A percentile compares a stretch with the other conserved stretches of the same genome.
Evolutionary conservation across 2,113 vertebrate species (phyloP).

Genomic region (Chrysochloris asiatica): DNA sequence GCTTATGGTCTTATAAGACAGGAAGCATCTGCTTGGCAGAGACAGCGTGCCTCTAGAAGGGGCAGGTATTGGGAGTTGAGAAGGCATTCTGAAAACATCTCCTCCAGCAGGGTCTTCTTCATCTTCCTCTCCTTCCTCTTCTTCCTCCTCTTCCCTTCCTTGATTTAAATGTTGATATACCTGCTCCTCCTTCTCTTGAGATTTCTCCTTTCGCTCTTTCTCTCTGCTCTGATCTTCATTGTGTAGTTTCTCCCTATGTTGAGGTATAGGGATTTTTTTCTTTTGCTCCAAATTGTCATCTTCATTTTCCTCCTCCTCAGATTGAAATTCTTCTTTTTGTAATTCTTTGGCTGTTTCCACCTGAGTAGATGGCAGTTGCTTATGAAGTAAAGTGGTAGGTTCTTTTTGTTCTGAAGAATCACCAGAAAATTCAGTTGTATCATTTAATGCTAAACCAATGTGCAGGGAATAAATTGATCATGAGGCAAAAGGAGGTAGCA

Average conservation of each 20-base stretch:
- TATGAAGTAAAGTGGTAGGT: conserved; percentile 10
- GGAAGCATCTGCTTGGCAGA: conserved; percentile 89
- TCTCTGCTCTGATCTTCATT: conserved; percentile 49
- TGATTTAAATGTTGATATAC: background rate
- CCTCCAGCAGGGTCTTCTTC: conserved; percentile 84
- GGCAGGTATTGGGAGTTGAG: conserved; percentile 68
- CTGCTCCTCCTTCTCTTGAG: conserved; percentile 46
- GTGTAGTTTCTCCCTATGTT: conserved; percentile 36
- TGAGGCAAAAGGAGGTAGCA: background rate
- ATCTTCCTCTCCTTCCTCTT: background rate
- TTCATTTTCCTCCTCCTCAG: conserved; percentile 63
- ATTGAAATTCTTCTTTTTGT: conserved; percentile 49
- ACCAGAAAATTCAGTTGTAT: conserved; percentile 88
- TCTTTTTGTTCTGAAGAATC: conserved; percentile 89
- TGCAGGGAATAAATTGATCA: conserved; percentile 61
- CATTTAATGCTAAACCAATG: conserved; percentile 76
- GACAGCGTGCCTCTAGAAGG: conserved; percentile 75
- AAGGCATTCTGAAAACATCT: conserved; percentile 85
- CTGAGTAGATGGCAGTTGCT: conserved; percentile 63
- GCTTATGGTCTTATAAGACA: conserved; percentile 89
- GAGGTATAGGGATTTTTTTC: conserved; percentile 77
- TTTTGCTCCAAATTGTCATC: conserved; percentile 47
- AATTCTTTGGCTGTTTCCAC: conserved; percentile 78
- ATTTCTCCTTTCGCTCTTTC: conserved; percentile 63
- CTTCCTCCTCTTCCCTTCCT: conserved; percentile 50